Conservation (phyloP, 1,140 invertebrate genomes). For the Branchinecta lindahli region DNA sequence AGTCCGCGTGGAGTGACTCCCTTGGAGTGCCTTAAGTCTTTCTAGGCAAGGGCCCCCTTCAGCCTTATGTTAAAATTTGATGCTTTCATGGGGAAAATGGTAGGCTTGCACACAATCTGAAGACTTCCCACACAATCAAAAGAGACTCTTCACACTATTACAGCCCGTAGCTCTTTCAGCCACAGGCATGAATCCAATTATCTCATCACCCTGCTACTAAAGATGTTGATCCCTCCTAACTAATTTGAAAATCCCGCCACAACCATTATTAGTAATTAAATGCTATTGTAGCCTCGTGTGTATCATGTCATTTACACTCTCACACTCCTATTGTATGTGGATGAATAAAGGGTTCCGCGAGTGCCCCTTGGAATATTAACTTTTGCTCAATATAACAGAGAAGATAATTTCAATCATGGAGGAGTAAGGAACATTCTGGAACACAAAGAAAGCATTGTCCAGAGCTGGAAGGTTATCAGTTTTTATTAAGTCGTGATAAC, state of each 20-base stretch:
- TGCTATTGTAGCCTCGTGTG: neutral
- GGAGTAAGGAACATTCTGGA: neutral
- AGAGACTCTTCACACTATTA: too few species aligned
- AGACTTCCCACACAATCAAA: too few species aligned
- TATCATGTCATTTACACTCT: neutral
- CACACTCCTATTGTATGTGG: neutral
- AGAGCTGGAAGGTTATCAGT: neutral
- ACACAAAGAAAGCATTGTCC: too few species aligned
- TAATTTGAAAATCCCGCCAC: neutral
- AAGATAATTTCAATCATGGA: neutral
- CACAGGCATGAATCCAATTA: neutral
- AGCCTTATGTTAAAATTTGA: too few species aligned
- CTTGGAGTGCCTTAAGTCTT: too few species aligned
- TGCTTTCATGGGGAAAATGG: too few species aligned
- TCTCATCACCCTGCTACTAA: neutral
- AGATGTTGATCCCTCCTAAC: neutral
- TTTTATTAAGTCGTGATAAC: constrained; percentile 6
- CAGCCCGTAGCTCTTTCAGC: too few species aligned
- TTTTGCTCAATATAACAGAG: constrained; percentile 1
- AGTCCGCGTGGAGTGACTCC: too few species aligned
- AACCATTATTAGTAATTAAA: neutral
- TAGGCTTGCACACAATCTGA: too few species aligned
- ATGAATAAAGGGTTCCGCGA: too few species aligned
- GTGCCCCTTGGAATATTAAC: neutral
- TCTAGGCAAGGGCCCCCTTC: too few species aligned